Conservation (phyloP, 2,888 invertebrate genomes). For the Dendrolimus houi region DNA sequence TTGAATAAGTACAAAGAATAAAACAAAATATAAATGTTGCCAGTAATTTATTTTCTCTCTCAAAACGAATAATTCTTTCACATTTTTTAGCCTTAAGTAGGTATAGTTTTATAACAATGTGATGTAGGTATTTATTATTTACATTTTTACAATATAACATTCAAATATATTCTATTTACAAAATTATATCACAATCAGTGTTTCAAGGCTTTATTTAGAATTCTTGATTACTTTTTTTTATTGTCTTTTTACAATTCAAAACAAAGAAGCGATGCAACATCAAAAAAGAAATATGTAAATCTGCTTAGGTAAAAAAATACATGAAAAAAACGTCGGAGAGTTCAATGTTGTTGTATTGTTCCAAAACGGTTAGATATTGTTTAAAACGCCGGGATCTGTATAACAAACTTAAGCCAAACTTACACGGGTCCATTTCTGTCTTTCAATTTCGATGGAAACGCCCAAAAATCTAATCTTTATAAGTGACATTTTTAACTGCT, state of each 20-base stretch:
- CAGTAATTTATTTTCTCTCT: neutral
- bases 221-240: neutral
- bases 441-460: too few species aligned
- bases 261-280: too few species aligned
- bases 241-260: neutral
- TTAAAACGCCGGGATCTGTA: too few species aligned
- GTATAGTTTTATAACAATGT: neutral
- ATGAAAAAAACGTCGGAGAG: too few species aligned
- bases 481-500: too few species aligned
- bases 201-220: slow-evolving; percentile 28
- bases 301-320: too few species aligned
- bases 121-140: neutral
- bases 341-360: too few species aligned
- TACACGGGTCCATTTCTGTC: too few species aligned
- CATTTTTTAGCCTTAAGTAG: neutral
- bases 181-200: slow-evolving; percentile 52
- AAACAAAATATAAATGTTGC: neutral
- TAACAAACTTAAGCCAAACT: too few species aligned
- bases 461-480: too few species aligned
- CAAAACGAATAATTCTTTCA: neutral
- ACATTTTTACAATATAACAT: slow-evolving; percentile 9
- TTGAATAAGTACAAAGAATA: neutral
- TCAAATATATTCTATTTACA: slow-evolving; percentile 32
- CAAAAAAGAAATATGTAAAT: too few species aligned
- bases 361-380: too few species aligned